A percentile compares a stretch with the other conserved stretches of the same genome.
Conservation (phyloP, 2,888 invertebrate species). For the Amphipoea lucens region DNA sequence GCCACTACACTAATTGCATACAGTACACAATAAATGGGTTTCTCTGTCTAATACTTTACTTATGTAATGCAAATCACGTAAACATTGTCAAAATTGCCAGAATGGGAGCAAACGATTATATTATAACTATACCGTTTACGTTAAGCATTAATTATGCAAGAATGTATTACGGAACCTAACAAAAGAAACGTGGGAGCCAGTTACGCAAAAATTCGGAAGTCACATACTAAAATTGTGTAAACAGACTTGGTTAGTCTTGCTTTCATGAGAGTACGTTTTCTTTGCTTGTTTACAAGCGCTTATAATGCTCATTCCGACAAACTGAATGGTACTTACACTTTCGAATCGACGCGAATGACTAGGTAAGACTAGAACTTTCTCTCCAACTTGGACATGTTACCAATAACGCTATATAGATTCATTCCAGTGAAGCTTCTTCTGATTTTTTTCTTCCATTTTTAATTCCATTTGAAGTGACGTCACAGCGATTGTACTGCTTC, state of each 20-base stretch:
- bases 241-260: conserved; percentile 8
- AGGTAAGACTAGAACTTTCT: conserved; percentile 81
- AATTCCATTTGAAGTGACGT: conserved; percentile 85
- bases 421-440: conserved; percentile 79
- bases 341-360: conserved; percentile 80
- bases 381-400: conserved; percentile 73
- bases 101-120: conserved; percentile 59
- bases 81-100: conserved; percentile 39
- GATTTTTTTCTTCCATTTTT: conserved; percentile 73
- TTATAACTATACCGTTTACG: conserved; percentile 58
- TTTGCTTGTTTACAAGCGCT: conserved; percentile 58
- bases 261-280: conserved; percentile 36
- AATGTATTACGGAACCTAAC: conserved; percentile 61
- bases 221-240: conserved; percentile 13
- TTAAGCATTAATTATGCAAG: conserved; percentile 64
- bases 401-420: conserved; percentile 79
- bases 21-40: conserved; percentile 12
- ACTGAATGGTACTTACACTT: conserved; percentile 82
- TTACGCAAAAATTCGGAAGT: conserved; percentile 68
- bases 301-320: conserved; percentile 60
- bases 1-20: conserved; percentile 28
- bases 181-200: conserved; percentile 62
- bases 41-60: conserved; percentile 35
- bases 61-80: conserved; percentile 56
- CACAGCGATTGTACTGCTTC: conserved; percentile 82